Evolutionary conservation across 2,888 invertebrate species (phyloP), one percentile per base, ranked within the genome.

Genomic region (Leptarthrus brevirostris): DNA sequence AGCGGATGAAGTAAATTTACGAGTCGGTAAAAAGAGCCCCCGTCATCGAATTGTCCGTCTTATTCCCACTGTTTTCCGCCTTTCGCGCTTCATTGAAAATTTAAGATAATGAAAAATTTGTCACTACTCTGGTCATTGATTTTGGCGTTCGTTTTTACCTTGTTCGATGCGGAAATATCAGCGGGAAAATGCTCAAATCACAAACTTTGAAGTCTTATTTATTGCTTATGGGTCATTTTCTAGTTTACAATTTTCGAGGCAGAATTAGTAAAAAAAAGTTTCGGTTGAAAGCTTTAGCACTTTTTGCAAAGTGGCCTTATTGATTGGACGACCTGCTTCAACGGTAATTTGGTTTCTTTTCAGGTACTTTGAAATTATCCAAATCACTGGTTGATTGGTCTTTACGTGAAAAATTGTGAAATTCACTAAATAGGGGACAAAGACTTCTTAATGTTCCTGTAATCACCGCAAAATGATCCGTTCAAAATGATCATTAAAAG

Each of bases 191-290:
- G 40, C 14, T 8, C 18, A 58, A 58, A 34, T 58, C 58, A 58
- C 58, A 58, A 34, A 58, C 36, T 58, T 49, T 49, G 49, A 49
- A 49, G 49, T 49, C 49, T 49, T 49, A 49, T 49, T 49, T 49
- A 49, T 18, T 49, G 18, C 20, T 49, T 49, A 20, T 58, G 58
- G 58, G 58, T 58, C 58, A 58, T 58, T 58, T 36, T 58, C 20
- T 16, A 36, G n/a, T 40, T 30, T 12, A 40, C 40, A 3, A n/a
- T 12, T n/a, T 18, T 36, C 10, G 10, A 26, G n/a, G 36, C 20
- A 58, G 58, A 58, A 58, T 36, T 36, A 58, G 58, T 58, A 18
- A 58, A 64, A 61, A n/a, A n/a, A 64, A 64, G 64, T 44, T 64
- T 64, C 44, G 64, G 64, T 64, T 44, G 22, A 14, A 8, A 24